phyloP scores from a whole-genome alignment of 2,113 vertebrate species.

The Malaclemys terrapin region DNA sequence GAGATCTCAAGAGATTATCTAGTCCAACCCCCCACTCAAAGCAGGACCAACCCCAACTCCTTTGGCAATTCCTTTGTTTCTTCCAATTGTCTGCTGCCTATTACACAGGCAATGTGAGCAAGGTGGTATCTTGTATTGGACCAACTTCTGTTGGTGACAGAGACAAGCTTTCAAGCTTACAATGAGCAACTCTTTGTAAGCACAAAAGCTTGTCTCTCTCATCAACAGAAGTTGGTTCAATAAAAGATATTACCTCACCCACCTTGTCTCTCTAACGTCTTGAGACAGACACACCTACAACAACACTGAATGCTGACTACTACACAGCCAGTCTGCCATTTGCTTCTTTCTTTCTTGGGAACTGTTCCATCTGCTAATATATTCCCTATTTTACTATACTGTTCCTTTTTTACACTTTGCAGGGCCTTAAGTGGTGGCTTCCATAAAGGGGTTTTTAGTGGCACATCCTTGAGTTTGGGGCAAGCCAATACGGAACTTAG shows the following conservation, averaged over 20 bases:
- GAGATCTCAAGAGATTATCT: no score
- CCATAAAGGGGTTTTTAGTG: background rate
- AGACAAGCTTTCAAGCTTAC: background rate
- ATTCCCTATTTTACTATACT: background rate
- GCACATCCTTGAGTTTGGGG: background rate
- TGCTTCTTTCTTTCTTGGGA: background rate
- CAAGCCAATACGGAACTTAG: background rate
- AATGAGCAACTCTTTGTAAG: background rate
- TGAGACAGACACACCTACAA: background rate
- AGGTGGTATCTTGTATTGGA: background rate
- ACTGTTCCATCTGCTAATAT: background rate
- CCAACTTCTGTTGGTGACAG: background rate
- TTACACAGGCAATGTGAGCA: background rate
- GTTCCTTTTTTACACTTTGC: background rate
- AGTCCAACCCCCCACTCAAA: no score
- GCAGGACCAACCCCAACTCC: no score
- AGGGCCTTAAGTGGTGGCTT: background rate
- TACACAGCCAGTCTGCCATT: background rate
- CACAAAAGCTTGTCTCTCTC: background rate
- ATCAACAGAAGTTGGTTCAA: background rate
- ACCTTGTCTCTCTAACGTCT: background rate
- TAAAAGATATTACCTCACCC: background rate
- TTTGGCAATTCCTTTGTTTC: background rate
- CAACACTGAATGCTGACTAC: background rate
- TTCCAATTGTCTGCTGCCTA: background rate